Conservation (phyloP, 2,113 vertebrate species). For the Corythornis vintsioides region DNA sequence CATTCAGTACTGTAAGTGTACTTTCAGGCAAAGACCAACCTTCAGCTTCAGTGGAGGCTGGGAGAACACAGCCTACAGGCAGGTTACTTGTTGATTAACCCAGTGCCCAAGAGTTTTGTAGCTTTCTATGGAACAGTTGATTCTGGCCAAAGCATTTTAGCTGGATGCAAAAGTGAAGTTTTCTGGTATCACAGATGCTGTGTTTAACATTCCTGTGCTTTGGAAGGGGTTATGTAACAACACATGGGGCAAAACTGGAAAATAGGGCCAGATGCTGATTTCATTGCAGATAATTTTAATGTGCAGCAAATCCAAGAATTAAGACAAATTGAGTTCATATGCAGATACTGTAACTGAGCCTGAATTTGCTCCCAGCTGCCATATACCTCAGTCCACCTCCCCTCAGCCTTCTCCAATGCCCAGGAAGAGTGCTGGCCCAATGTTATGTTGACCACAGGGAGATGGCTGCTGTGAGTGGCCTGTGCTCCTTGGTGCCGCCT, state of each 20-base stretch:
- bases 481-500: neutral
- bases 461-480: fast-evolving
- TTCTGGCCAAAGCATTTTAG: neutral
- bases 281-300: neutral
- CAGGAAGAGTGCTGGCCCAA: neutral
- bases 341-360: neutral
- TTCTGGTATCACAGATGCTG: neutral
- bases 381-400: neutral
- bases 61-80: neutral
- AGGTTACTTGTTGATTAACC: neutral
- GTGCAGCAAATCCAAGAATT: neutral
- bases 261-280: neutral
- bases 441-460: neutral
- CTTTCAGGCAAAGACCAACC: neutral
- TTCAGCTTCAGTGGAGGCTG: neutral
- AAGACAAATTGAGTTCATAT: neutral
- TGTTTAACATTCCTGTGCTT: neutral
- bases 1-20: neutral
- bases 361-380: neutral
- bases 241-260: neutral
- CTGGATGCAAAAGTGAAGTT: neutral
- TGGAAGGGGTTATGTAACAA: neutral
- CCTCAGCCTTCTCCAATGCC: neutral
- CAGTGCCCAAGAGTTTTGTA: neutral
- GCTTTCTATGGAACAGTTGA: neutral